A percentile compares a stretch with the other conserved stretches of the same genome.
These are phyloP conservation scores for Chalcis sispes DNA, from an alignment of 2,888 invertebrate species.

Conservation along the genomic window DNA sequence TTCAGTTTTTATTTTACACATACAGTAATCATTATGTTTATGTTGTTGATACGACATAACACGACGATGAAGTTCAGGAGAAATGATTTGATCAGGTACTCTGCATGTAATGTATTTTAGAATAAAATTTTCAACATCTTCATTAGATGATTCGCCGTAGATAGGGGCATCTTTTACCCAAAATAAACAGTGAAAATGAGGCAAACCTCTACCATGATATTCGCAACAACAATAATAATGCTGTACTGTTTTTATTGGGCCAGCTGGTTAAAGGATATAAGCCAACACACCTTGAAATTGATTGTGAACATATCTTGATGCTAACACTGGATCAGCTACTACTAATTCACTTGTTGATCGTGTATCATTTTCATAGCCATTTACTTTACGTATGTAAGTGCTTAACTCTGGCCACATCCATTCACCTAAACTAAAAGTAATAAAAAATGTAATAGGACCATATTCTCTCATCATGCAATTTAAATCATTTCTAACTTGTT, in stretches of 20 bases:
- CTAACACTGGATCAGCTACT: slow-evolving; percentile 66
- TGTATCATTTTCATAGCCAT: slow-evolving; percentile 53
- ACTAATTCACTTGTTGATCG: background rate
- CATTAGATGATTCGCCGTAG: slow-evolving; percentile 58
- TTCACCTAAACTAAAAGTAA: slow-evolving; percentile 59
- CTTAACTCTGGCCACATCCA: slow-evolving; percentile 65
- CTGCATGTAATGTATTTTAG: slow-evolving; percentile 61
- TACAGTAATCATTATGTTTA: no score
- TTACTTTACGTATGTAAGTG: slow-evolving; percentile 63
- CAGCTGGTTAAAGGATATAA: background rate
- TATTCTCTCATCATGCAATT: background rate
- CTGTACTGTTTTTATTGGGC: background rate
- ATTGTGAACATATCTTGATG: slow-evolving; percentile 63
- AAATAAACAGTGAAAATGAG: slow-evolving; percentile 58
- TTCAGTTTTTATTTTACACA: no score
- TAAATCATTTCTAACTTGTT: background rate
- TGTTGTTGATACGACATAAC: no score
- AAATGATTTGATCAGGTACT: slow-evolving; percentile 61
- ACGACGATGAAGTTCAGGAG: no score
- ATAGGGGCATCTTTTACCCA: slow-evolving; percentile 41
- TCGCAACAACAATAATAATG: slow-evolving; percentile 62
- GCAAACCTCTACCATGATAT: no score
- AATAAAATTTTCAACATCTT: slow-evolving; percentile 64
- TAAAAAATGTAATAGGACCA: background rate
- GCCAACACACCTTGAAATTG: slow-evolving; percentile 18